Evolutionary conservation across 2,888 invertebrate species (phyloP).

Genomic region (Dryocosmus kuriphilus): DNA sequence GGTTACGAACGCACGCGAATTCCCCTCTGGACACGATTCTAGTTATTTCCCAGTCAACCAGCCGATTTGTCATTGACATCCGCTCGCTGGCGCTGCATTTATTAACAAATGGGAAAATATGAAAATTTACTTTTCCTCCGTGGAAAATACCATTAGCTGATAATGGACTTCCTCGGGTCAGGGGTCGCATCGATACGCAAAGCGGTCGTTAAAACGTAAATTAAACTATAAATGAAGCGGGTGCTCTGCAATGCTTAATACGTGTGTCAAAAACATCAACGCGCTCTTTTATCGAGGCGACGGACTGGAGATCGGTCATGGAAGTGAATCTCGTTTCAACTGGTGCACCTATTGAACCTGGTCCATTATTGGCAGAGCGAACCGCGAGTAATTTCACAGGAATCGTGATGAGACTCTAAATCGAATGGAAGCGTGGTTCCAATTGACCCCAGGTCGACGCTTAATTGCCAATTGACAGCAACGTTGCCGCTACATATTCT

Average conservation of each 20-base stretch:
- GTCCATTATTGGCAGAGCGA: slow-evolving; percentile 58
- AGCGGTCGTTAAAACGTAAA: background rate
- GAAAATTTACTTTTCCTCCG: slow-evolving; percentile 3
- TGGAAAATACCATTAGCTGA: background rate
- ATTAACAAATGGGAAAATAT: background rate
- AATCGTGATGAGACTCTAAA: slow-evolving; percentile 74
- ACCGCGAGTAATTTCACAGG: slow-evolving; percentile 70
- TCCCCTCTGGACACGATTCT: slow-evolving; percentile 12
- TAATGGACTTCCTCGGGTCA: background rate
- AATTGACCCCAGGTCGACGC: slow-evolving; percentile 74
- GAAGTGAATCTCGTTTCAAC: slow-evolving; percentile 36
- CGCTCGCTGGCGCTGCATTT: background rate
- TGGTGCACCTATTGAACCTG: slow-evolving; percentile 34
- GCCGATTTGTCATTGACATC: slow-evolving; percentile 15
- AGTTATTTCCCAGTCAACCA: slow-evolving; percentile 22
- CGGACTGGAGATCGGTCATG: background rate
- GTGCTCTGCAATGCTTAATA: background rate
- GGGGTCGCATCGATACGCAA: background rate
- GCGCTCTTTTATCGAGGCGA: slow-evolving; percentile 15
- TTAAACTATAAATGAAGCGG: background rate
- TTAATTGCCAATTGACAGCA: slow-evolving; percentile 77
- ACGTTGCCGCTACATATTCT: slow-evolving; percentile 65
- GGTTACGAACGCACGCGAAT: slow-evolving; percentile 17
- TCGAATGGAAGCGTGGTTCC: slow-evolving; percentile 71
- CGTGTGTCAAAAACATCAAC: slow-evolving; percentile 17